phyloP scores from a whole-genome alignment of 2,888 invertebrate species.

The Drosophila parthenogenetica region DNA sequence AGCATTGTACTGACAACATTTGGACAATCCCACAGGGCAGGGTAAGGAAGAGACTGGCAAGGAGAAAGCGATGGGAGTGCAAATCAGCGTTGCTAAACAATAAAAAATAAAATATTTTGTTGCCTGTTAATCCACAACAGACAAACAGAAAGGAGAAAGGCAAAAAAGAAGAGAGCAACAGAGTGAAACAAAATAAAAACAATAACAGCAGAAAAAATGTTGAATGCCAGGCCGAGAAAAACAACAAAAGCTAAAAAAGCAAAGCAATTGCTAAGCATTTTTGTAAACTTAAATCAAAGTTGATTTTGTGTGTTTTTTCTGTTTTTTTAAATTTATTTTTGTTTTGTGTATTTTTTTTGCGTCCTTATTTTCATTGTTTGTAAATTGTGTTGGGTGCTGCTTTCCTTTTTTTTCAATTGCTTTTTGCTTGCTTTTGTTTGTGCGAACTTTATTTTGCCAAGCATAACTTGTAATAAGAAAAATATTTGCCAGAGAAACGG shows the following conservation, averaged over 20 bases:
- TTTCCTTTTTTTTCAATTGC: slow-evolving; percentile 37
- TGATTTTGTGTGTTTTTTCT: slow-evolving; percentile 66
- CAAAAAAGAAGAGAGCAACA: slow-evolving; percentile 46
- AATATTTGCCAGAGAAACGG: slow-evolving; percentile 27
- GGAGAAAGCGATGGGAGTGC: slow-evolving; percentile 32
- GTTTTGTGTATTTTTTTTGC: slow-evolving; percentile 18
- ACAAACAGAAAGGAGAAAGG: slow-evolving; percentile 21
- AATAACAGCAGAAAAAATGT: slow-evolving; percentile 27
- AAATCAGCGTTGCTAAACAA: slow-evolving; percentile 78
- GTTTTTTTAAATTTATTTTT: slow-evolving; percentile 29
- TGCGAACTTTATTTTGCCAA: slow-evolving; percentile 64
- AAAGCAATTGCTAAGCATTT: slow-evolving; percentile 79
- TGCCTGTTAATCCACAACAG: slow-evolving; percentile 77
- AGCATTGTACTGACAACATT: slow-evolving; percentile 51
- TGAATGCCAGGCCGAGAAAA: slow-evolving; percentile 43
- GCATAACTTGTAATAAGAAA: slow-evolving; percentile 59
- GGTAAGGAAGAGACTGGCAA: slow-evolving; percentile 10
- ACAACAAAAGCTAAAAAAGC: slow-evolving; percentile 71
- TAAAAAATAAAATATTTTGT: slow-evolving; percentile 78
- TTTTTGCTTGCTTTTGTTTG: slow-evolving; percentile 49
- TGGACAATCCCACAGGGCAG: slow-evolving; percentile 44
- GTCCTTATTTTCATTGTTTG: slow-evolving; percentile 45
- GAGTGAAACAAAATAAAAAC: slow-evolving; percentile 31
- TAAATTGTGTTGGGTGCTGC: slow-evolving; percentile 48
- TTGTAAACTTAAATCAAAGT: slow-evolving; percentile 82